Evolutionary conservation across 2,797 vertebrate genomes (phyloP), one percentile per base, ranked within the genome.

Genomic region (Phaenicophaeus curvirostris): DNA sequence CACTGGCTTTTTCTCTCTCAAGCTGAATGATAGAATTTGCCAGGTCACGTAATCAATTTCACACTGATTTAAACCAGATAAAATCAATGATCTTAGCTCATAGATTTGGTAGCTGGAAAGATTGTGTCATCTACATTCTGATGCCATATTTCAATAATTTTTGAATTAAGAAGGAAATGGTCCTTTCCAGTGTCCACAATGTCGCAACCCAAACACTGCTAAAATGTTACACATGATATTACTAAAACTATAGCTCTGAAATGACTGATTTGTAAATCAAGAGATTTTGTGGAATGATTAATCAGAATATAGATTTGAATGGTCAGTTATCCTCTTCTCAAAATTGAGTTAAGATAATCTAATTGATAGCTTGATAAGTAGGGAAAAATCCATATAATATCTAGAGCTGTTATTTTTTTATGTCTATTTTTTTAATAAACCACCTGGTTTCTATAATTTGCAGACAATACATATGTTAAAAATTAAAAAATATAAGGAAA

Each of bases 41-140:
- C 92, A 90, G 65, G 91, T 85, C 86, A 50, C 62, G 94, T 94
- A 95, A 92, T 94, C 94, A 91, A 95, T 95, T 94, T 97, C 86
- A 96, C 90, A 74, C 91, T 42, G 81, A 93, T 94, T 95, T 96
- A 80, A 93, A 83, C 65, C 87, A 80, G 95, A 94, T 93, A 87
- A 96, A 96, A 94, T 94, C 74, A 81, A 84, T 91, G 89, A 88
- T 84, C 44, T 93, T 89, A 92, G 68, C 78, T 94, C 95, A 83
- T 58, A 42, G 39, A 51, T 80, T 75, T 93, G 77, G 85, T 87
- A 93, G 72, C 68, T 92, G 88, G 74, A 88, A 94, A 79, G 57
- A 85, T 6, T 76, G 58, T 21, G 11, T 85, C 12, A 30, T 86
- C 74, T 67, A 9, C 35, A n/a, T 59, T 81, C 59, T 42, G 84